Evolutionary conservation across 2,113 vertebrate genomes (phyloP), one percentile per base, ranked within the genome.

Genomic region (Naja naja): DNA sequence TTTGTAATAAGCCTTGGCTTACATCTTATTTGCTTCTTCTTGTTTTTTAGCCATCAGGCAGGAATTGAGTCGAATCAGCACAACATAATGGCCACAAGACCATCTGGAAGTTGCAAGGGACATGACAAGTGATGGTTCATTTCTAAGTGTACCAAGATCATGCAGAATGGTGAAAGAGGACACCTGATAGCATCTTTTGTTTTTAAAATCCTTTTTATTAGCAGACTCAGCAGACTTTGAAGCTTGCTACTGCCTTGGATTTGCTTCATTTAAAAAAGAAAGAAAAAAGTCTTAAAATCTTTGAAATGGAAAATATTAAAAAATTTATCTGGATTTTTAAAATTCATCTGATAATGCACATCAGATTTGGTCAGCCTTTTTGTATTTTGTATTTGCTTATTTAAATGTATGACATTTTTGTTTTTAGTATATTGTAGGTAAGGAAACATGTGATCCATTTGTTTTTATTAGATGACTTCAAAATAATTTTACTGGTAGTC

Each of bases 11-110:
- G 4, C 7, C 45, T 85, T 34, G 34, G 53, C 64, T 89, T 85
- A 85, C 1, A n/a, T 3, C 45, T 27, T 64, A 43, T 87, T 92
- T 92, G 60, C 18, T 81, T n/a, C 89, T 30, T 85, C 88, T 95
- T 97, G 94, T 93, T 92, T 96, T 96, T 92, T 94, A 99, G 99
- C 99, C 97, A 99, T 99, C 98, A 98, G 99, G 98, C 99, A 99
- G 97, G 99, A 99, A 98, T 98, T 99, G 94, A 98, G 99, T 94
- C 98, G 99, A 96, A 98, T 99, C 97, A 98, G 99, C 97, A 99
- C 99, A 95, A 99, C 99, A 94, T 99, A 99, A 98, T 97, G 96
- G 95, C 96, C 93, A 95, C 93, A 94, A 94, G 95, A 85, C 55
- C 92, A 27, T 93, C 94, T 16, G 92, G 95, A 96, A 95, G 95